These are phyloP conservation scores for Cladopsammia gracilis DNA, from an alignment of 64 coral and sea anemone genomes.

Conservation along the genomic window DNA sequence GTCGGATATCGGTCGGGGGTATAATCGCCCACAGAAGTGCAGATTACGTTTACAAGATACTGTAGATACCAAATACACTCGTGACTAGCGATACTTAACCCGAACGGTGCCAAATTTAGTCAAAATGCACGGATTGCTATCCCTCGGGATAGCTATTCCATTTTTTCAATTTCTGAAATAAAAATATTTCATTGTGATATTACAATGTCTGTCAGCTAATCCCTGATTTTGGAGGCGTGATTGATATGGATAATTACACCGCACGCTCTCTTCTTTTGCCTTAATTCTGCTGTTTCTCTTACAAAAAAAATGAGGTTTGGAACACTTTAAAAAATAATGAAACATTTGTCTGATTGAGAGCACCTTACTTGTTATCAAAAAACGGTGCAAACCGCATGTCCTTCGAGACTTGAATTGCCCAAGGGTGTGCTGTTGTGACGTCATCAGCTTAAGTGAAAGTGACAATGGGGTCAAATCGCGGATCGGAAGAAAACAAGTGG, in stretches of 20 bases:
- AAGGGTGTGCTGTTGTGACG: slow-evolving; percentile 46
- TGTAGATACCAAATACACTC: background rate
- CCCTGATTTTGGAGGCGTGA: slow-evolving; percentile 2
- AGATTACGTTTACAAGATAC: background rate
- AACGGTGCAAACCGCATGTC: background rate
- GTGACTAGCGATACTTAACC: background rate
- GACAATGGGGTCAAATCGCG: slow-evolving; percentile 30
- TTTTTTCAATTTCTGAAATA: background rate
- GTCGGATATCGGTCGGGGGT: background rate
- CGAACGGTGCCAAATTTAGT: background rate
- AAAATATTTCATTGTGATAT: background rate
- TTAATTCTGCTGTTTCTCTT: background rate
- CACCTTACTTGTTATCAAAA: background rate
- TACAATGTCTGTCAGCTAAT: slow-evolving; percentile 34
- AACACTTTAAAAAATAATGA: background rate
- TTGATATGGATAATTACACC: background rate
- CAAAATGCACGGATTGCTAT: background rate
- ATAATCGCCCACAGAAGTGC: background rate
- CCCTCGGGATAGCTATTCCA: no score
- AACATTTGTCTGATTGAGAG: background rate
- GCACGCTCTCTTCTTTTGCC: background rate
- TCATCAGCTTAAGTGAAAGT: slow-evolving; percentile 4
- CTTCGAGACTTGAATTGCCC: background rate
- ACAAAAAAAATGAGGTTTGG: background rate
- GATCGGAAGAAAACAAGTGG: slow-evolving; percentile 31